Percentiles rank a stretch among this genome's conserved stretches.
phyloP scores from a whole-genome alignment of 1,140 invertebrate genomes.

The Trialeurodes vaporariorum region DNA sequence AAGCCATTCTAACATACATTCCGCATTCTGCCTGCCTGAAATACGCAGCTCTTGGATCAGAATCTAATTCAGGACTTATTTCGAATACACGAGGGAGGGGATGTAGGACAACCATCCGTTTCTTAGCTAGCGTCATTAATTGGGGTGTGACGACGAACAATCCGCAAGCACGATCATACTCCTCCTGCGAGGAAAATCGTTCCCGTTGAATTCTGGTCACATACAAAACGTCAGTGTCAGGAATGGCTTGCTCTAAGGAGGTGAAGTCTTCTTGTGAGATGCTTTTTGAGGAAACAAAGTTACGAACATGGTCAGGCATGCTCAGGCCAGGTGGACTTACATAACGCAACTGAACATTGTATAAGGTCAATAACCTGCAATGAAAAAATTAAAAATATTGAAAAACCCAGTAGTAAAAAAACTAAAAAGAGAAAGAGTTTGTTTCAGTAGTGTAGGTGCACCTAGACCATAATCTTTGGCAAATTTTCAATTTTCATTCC shows the following conservation, averaged over 20 bases:
- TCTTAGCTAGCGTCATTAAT: conserved; percentile 87
- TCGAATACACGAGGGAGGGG: conserved; percentile 90
- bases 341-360: conserved; percentile 80
- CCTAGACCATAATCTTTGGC: too few relatives aligned
- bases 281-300: conserved; percentile 65
- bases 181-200: conserved; percentile 68
- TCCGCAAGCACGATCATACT: conserved; percentile 81
- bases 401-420: too few relatives aligned
- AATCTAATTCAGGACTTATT: conserved; percentile 88
- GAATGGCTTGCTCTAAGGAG: conserved; percentile 69
- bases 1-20: conserved; percentile 96
- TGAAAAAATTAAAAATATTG: conserved; percentile 4
- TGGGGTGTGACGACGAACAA: conserved; percentile 84
- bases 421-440: too few relatives aligned
- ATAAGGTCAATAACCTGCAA: conserved; percentile 64
- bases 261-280: conserved; percentile 62
- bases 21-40: conserved; percentile 97
- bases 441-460: too few relatives aligned
- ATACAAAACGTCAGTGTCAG: conserved; percentile 92
- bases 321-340: conserved; percentile 73
- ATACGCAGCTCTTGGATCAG: conserved; percentile 92
- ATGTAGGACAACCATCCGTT: conserved; percentile 93
- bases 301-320: conserved; percentile 78
- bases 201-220: conserved; percentile 97
- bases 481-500: too few relatives aligned